These are phyloP conservation scores for Agrochola litura DNA, from an alignment of 2,888 invertebrate genomes.

Conservation along the genomic window DNA sequence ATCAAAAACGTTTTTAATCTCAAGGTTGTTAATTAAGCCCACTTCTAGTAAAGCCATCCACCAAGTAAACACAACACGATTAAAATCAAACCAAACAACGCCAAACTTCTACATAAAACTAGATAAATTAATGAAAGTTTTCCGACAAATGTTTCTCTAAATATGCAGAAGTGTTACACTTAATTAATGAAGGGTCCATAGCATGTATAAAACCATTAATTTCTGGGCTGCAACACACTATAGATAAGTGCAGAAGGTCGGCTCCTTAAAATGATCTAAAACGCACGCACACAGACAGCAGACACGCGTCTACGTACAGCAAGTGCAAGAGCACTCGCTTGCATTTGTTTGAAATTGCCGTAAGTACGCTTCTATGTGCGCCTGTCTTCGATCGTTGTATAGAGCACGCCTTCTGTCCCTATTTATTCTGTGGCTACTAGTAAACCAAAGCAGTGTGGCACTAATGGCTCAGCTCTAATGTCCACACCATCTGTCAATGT, in stretches of 20 bases:
- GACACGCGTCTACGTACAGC: background rate
- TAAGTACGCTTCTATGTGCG: background rate
- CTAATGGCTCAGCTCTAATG: constrained; percentile 83
- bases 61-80: constrained; percentile 5
- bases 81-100: constrained; percentile 29
- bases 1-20: background rate
- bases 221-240: constrained; percentile 57
- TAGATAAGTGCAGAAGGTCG: background rate
- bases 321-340: background rate
- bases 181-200: constrained; percentile 63
- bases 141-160: constrained; percentile 47
- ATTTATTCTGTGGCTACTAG: constrained; percentile 60
- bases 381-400: background rate
- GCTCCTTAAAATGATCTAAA: background rate
- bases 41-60: background rate
- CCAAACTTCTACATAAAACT: constrained; percentile 30
- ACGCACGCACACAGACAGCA: background rate
- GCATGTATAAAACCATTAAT: constrained; percentile 77
- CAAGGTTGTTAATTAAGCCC: background rate
- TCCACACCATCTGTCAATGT: constrained; percentile 87
- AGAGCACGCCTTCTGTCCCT: background rate
- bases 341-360: background rate
- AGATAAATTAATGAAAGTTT: constrained; percentile 47
- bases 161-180: constrained; percentile 65
- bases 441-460: constrained; percentile 80